Evolutionary conservation across 2,113 vertebrate species (phyloP), one percentile per base, ranked within the genome.

Genomic region (Drymodes brunneopygia): DNA sequence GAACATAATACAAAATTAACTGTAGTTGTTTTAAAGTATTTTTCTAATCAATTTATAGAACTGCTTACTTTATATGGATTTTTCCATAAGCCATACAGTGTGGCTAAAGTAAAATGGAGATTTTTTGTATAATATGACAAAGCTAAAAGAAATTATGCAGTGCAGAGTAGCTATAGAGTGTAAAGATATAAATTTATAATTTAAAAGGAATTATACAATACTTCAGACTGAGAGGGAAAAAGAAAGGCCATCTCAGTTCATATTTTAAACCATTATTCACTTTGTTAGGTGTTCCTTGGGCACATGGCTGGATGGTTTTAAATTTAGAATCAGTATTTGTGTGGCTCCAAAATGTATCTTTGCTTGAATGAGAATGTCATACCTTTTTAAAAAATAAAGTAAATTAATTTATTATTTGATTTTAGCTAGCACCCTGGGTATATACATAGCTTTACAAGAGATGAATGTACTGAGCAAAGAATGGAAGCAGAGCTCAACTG

Each of bases 11-110:
- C 10, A 91, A 83, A 88, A 86, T 1, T 45, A 85, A 38, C 1
- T n/a, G 47, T 74, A 96, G 60, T 53, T 92, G 40, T 95, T 97
- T 94, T 82, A 44, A 88, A 95, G 51, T 86, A 84, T 95, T 96
- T 90, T 95, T 93, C 88, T 67, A 71, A 95, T 78, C 36, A 84
- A 25, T 67, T 88, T 84, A 86, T 82, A 96, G 67, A 90, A 90
- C 58, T 67, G 74, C 13, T 64, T 90, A 74, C 60, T 81, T 96
- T 93, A 87, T 83, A 36, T 74, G 67, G 89, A 95, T 91, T 94
- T 95, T 58, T 87, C 28, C 84, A 22, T 69, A 81, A 62, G n/a
- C 33, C 51, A 53, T 50, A 77, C 17, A 57, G 4, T 22, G 67
- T 85, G 36, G 61, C 42, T 94, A 57, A 84, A 91, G 71, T 81